These are phyloP conservation scores for Mus caroli DNA, from an alignment of 2,797 vertebrate genomes.

Conservation along the genomic window DNA sequence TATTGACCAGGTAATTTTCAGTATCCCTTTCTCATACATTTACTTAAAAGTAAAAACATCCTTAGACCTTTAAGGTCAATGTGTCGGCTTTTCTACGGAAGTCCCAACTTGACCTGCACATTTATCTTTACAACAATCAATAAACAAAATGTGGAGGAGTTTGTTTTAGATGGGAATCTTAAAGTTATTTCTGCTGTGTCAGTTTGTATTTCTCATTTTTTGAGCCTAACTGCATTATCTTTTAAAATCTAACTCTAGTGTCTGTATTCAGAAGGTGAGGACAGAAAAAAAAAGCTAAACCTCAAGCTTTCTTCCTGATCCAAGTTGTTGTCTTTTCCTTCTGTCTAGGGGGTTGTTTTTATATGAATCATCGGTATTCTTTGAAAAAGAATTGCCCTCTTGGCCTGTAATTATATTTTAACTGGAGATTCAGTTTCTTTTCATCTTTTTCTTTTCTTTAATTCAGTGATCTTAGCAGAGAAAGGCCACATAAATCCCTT, in stretches of 20 bases:
- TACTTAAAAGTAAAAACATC: conserved; percentile 53
- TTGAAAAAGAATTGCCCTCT: conserved; percentile 67
- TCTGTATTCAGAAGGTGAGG: conserved; percentile 26
- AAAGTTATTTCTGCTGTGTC: conserved; percentile 56
- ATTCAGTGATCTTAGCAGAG: conserved; percentile 43
- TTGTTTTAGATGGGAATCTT: conserved; percentile 63
- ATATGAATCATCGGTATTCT: conserved; percentile 56
- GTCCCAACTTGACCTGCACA: conserved; percentile 48
- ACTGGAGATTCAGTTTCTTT: conserved; percentile 21
- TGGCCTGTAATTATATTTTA: conserved; percentile 68
- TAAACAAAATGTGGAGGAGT: conserved; percentile 2
- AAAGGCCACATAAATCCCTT: conserved; percentile 50
- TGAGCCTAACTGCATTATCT: conserved; percentile 30
- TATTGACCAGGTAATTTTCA: conserved; percentile 55
- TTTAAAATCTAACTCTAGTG: conserved; percentile 38
- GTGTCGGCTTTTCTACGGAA: conserved; percentile 43
- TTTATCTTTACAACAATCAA: conserved; percentile 20
- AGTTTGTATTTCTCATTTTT: conserved; percentile 48
- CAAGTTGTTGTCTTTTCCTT: conserved; percentile 9
- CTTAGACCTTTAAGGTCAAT: conserved; percentile 52
- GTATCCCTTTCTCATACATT: conserved; percentile 31
- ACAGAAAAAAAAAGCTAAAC: conserved; percentile 35
- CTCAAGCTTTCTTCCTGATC: conserved; percentile 31
- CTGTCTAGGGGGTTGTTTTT: conserved; percentile 48
- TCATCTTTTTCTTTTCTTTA: conserved; percentile 59